Evolutionary conservation across 2,888 invertebrate species (phyloP).

Genomic region (Rhingia campestris): DNA sequence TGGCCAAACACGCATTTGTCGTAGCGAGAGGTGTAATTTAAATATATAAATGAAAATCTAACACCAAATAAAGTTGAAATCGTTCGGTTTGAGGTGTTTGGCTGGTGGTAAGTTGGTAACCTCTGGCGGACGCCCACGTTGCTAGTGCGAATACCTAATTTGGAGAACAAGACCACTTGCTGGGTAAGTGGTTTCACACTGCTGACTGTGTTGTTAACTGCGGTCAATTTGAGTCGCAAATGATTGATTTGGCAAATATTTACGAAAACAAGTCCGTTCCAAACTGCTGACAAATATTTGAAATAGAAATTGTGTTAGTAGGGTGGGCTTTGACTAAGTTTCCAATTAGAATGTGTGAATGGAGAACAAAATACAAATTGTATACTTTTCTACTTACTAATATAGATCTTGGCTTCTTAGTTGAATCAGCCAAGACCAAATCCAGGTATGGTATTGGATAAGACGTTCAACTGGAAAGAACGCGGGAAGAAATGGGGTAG

Average conservation of each 20-base stretch:
- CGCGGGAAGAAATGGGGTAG: too few relatives aligned
- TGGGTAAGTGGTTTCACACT: conserved; percentile 34
- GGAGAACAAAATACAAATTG: background rate
- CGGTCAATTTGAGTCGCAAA: conserved; percentile 34
- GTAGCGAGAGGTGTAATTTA: conserved; percentile 44
- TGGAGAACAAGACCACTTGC: conserved; percentile 52
- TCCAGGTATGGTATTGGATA: too few relatives aligned
- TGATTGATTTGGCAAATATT: conserved; percentile 44
- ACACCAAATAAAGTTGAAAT: conserved; percentile 44
- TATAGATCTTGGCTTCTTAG: too few relatives aligned
- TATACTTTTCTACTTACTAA: background rate
- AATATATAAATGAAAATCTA: conserved; percentile 48
- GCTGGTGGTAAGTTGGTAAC: conserved; percentile 38
- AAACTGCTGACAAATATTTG: conserved; percentile 1
- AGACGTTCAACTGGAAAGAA: too few relatives aligned
- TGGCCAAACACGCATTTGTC: conserved; percentile 44
- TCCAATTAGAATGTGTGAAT: background rate
- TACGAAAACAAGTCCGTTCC: conserved; percentile 9
- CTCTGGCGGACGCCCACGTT: conserved; percentile 65
- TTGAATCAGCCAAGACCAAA: too few relatives aligned
- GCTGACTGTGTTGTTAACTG: background rate
- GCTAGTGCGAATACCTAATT: conserved; percentile 56
- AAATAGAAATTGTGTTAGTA: conserved; percentile 11
- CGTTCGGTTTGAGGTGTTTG: conserved; percentile 9
- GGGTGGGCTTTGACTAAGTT: background rate